Percentiles rank a stretch among this genome's conserved stretches.
Evolutionary conservation across 2,113 vertebrate genomes (phyloP).

Genomic region (Excalfactoria chinensis): DNA sequence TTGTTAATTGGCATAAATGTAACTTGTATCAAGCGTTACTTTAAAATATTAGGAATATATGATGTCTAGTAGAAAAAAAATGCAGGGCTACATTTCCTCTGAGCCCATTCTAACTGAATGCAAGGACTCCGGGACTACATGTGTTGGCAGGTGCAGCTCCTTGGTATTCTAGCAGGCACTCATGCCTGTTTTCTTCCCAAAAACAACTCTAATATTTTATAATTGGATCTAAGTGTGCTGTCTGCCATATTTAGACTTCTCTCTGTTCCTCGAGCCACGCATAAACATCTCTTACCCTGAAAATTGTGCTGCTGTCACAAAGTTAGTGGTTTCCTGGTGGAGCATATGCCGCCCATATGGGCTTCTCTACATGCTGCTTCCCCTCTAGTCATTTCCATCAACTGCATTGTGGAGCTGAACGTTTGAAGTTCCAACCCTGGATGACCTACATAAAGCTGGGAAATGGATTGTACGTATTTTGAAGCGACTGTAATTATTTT

Average conservation of each 20-base stretch:
- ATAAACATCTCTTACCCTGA: slow-evolving; percentile 31
- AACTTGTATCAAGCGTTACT: not conserved
- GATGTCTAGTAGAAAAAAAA: not conserved
- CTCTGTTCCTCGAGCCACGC: not conserved
- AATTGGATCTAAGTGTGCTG: not conserved
- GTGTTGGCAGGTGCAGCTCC: not conserved
- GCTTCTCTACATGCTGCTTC: slow-evolving; percentile 65
- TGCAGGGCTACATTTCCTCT: not conserved
- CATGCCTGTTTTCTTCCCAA: not conserved
- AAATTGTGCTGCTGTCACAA: slow-evolving; percentile 48
- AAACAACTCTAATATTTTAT: slow-evolving; percentile 12
- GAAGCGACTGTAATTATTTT: not conserved
- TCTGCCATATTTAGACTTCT: slow-evolving; percentile 22
- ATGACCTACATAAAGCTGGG: slow-evolving; percentile 42
- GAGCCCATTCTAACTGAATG: not conserved
- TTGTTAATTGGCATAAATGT: not conserved
- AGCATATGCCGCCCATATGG: slow-evolving; percentile 68
- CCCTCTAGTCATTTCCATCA: slow-evolving; percentile 42
- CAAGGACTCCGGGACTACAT: not conserved
- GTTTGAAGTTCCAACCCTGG: slow-evolving; percentile 34
- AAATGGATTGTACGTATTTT: not conserved
- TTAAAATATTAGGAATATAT: not conserved
- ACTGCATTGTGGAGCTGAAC: slow-evolving; percentile 31
- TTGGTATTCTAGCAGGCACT: not conserved
- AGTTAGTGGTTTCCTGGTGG: slow-evolving; percentile 49